Evolutionary conservation across 1,140 invertebrate species (phyloP), one percentile per base, ranked within the genome.

Genomic region (Drosophila littoralis): DNA sequence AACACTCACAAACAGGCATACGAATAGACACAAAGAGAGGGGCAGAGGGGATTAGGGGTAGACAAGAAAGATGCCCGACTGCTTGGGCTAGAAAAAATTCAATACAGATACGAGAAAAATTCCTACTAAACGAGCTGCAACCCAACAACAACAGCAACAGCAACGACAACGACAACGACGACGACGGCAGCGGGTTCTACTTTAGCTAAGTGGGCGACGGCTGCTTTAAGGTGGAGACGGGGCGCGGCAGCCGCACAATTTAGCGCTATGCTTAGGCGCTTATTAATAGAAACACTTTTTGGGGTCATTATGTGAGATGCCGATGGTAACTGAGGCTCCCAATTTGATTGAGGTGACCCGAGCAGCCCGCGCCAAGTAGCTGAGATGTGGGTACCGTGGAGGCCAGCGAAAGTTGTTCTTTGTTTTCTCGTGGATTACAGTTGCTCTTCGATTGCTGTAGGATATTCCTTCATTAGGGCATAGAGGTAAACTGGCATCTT

Each of bases 61-160:
- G 60, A 40, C 22, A 54, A 52, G 61, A 67, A 73, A 74, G 64
- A 74, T 68, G 71, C 71, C 55, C 63, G 38, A 67, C 63, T 59
- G 55, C 63, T 59, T 67, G 71, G 50, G 48, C 71, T 60, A 74
- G 65, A 68, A 74, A 73, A 74, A 74, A 74, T 55, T 57, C 71
- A 68, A 68, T 74, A 74, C 57, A 74, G 64, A 68, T 74, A 68
- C 55, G 46, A 68, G 64, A 60, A 74, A 59, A 74, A 74, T 68
- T 68, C 40, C 55, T 73, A 17, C 42, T 50, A 73, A 68, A 68
- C 69, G 50, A 72, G 68, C 50, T 64, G 32, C 51, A 33, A 28
- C 22, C 0, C 22, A 22, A 22, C 22, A 17, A 17, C 22, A 22
- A 22, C 22, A 22, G 3, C 22, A 22, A 22, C 22, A 22, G 2